These are phyloP conservation scores for Mystacornis crossleyi DNA, from an alignment of 2,113 vertebrate genomes.

Conservation along the genomic window DNA sequence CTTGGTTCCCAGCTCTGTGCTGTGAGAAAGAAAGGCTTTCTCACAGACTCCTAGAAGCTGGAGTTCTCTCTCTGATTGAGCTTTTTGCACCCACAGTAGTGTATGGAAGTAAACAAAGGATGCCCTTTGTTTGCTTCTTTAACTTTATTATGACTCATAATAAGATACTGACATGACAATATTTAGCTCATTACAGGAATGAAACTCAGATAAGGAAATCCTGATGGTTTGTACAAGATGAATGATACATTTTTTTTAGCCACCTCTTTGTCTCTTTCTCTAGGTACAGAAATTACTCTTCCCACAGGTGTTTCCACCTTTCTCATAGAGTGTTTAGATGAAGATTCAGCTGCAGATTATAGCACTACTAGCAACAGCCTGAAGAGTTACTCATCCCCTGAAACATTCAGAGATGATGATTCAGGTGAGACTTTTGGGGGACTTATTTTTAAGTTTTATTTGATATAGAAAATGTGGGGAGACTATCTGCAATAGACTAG, in stretches of 20 bases:
- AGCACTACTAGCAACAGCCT: slow-evolving; percentile 12
- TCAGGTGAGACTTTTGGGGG: slow-evolving; percentile 54
- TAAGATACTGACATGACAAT: neutral
- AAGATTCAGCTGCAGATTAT: slow-evolving; percentile 28
- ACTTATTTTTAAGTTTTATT: neutral
- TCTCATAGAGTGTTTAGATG: slow-evolving; percentile 68
- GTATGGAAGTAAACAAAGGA: neutral
- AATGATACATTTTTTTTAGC: neutral
- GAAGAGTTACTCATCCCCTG: slow-evolving; percentile 77
- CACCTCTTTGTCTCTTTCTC: neutral
- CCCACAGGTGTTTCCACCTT: slow-evolving; percentile 74
- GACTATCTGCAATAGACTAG: neutral
- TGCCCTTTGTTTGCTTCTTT: neutral
- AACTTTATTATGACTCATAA: neutral
- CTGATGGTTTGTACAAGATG: neutral
- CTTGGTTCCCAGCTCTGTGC: no score
- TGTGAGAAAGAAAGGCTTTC: no score
- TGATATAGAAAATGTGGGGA: neutral
- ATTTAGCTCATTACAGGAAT: neutral
- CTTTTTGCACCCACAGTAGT: no score
- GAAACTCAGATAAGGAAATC: neutral
- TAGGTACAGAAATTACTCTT: slow-evolving; percentile 69
- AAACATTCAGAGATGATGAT: slow-evolving; percentile 78
- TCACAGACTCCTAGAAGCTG: no score
- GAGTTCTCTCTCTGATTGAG: no score